Base-by-base conservation (phyloP, 2,888 invertebrate species). In the Sminthurinus aureus region DNA sequence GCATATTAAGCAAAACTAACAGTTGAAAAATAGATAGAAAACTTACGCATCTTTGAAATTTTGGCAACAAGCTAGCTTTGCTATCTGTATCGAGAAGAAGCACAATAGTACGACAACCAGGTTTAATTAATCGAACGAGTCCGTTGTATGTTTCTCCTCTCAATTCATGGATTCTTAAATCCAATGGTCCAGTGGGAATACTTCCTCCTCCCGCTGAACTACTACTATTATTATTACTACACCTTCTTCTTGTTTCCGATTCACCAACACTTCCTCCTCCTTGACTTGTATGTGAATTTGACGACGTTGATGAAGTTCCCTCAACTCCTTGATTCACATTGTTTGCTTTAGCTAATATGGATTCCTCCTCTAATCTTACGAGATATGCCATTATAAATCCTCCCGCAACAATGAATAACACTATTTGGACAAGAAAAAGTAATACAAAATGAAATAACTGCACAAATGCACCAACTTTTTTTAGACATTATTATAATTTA, bases 131-230 rank as follows among this genome's bases (percentile, higher is more conserved):
- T 77, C 97, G 93, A 78, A 99, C 95, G 88, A 99, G 93, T 82
- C 97, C 98, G 90, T 98, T 97, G 90, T 98, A 99, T 84, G 98
- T 98, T 91, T 98, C 98, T 0, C 96, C 96, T 75, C 98, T 92
- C 82, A 99, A 91, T 90, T 99, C 98, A 90, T 98, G 98, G 80
- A 99, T 92, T 86, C 94, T 93, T 86, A 97, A 91, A 90, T 96
- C 96, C 67, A 64, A n/a, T 13, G 82, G 77, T 51, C 77, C 77
- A 18, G 67, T 38, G 13, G 79, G 50, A 6, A 24, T 74, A 38
- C 74, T 74, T 50, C 74, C 74, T 15, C 69, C 67, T 0, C 95
- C 93, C 82, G 90, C 90, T 79, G 85, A 71, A 51, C 66, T 75
- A 26, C 84, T 81, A 74, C 79, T 79, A 15, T 85, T 84, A 26